Evolutionary conservation across 2,888 invertebrate species (phyloP).

Genomic region (Adelphocoris suturalis): DNA sequence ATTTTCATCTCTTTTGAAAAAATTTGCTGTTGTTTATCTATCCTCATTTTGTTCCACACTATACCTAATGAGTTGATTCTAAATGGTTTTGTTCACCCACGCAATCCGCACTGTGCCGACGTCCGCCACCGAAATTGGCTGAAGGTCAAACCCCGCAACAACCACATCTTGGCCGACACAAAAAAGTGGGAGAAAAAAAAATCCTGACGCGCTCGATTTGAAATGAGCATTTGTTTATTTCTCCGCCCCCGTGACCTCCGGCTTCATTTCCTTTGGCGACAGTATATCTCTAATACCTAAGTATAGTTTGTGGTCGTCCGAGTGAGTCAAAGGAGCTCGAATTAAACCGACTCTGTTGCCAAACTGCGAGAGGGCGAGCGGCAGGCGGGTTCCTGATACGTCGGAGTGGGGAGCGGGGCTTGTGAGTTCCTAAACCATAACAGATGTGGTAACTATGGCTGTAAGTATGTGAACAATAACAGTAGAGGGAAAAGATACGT

Average conservation of each 20-base stretch:
- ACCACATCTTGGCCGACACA: background rate
- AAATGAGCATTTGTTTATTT: constrained; percentile 62
- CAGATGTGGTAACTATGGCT: too few relatives aligned
- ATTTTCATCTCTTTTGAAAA: too few relatives aligned
- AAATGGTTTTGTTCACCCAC: too few relatives aligned
- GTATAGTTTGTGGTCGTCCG: background rate
- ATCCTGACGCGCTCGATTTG: constrained; percentile 58
- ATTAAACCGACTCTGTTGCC: constrained; percentile 53
- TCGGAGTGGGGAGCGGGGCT: too few relatives aligned
- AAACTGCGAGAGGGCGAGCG: constrained; percentile 28
- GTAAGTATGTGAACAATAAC: too few relatives aligned
- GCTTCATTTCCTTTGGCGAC: constrained; percentile 57
- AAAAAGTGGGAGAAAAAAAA: background rate
- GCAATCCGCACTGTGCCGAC: background rate
- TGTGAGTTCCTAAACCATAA: too few relatives aligned
- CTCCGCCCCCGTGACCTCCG: constrained; percentile 38
- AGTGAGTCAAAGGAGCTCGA: constrained; percentile 61
- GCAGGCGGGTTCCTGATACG: background rate
- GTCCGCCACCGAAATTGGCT: background rate
- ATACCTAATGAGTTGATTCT: too few relatives aligned
- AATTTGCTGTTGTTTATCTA: too few relatives aligned
- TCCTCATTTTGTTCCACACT: too few relatives aligned
- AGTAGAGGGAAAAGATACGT: too few relatives aligned
- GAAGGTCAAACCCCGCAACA: background rate
- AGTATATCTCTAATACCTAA: background rate